Conservation (phyloP, 2,888 invertebrate genomes). For the Isotomurus palustris region DNA sequence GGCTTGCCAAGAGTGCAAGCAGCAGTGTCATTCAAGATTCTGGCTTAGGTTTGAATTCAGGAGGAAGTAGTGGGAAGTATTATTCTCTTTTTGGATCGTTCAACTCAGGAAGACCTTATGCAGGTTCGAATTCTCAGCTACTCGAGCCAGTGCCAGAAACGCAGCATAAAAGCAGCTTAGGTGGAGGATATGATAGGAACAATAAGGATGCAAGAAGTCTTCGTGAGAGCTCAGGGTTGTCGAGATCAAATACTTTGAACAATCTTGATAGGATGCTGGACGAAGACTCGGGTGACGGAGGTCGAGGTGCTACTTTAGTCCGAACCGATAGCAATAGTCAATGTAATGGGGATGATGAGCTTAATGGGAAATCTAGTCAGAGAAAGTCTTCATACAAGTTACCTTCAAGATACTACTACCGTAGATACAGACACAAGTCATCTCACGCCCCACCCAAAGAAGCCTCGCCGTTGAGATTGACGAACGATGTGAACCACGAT, state of each 20-base stretch:
- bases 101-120: slow-evolving; percentile 33
- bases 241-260: slow-evolving; percentile 48
- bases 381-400: slow-evolving; percentile 42
- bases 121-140: slow-evolving; percentile 39
- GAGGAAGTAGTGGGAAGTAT: slow-evolving; percentile 25
- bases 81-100: slow-evolving; percentile 35
- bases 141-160: slow-evolving; percentile 43
- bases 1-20: slow-evolving; percentile 44
- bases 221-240: slow-evolving; percentile 49
- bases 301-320: neutral
- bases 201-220: slow-evolving; percentile 1
- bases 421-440: slow-evolving; percentile 43
- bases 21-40: slow-evolving; percentile 43
- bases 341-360: slow-evolving; percentile 19
- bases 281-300: slow-evolving; percentile 22
- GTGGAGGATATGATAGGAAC: slow-evolving; percentile 1
- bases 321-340: slow-evolving; percentile 7
- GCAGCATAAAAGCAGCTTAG: slow-evolving; percentile 20
- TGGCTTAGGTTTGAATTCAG: slow-evolving; percentile 12
- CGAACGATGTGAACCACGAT: slow-evolving; percentile 8
- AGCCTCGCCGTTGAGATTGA: slow-evolving; percentile 84
- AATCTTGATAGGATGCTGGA: slow-evolving; percentile 35
- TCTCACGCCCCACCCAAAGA: slow-evolving; percentile 57
- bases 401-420: slow-evolving; percentile 44
- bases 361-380: slow-evolving; percentile 16